Base-by-base conservation (phyloP, 30 jellyfish, hydroid and myxozoan species). In the Turritopsis rubra region DNA sequence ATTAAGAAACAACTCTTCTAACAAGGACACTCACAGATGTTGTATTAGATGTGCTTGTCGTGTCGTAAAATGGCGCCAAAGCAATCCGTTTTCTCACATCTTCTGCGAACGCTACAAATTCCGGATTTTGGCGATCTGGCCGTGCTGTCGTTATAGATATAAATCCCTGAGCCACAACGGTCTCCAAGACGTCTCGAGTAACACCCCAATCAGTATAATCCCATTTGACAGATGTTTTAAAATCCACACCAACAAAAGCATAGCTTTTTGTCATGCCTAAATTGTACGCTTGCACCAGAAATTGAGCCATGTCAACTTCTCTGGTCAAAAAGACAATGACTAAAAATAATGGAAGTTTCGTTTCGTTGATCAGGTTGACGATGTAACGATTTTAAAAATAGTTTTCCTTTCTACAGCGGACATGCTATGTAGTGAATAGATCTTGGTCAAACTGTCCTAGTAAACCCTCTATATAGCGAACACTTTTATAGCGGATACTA, bases 161-260 rank as follows among this genome's bases (percentile, higher is more conserved):
- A 41, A 80, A 80, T 19, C 87, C 87, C 8, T 65, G 79, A 16
- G 65, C 29, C 21, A 80, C 65, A 21, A 29, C 24, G 16, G 52
- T 52, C 53, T 1, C 52, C 4, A 31, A 27, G 1, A 80, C 52
- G 13, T 52, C 65, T 77, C 53, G 7, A 77, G 73, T 29, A 25
- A 28, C 41, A 30, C 85, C 85, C 72, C 70, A 52, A 26, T 21
- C 52, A 17, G 13, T 1, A 19, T 27, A 22, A 72, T 81, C 90
- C 93, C 95, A 91, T 28, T 26, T 79, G 80, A 54, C 52, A 0
- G 72, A 21, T 29, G 85, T 30, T 28, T 83, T 88, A 30, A 92
- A 75, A 81, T 92, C 98, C 23, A 92, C 71, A 16, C 95, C 84
- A 52, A 92, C 24, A 79, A 92, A 85, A 70, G 87, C 92, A 53